Percentiles rank a stretch among this genome's conserved stretches.
Evolutionary conservation across 2,888 invertebrate genomes (phyloP).

Genomic region (Pediacus dermestoides): DNA sequence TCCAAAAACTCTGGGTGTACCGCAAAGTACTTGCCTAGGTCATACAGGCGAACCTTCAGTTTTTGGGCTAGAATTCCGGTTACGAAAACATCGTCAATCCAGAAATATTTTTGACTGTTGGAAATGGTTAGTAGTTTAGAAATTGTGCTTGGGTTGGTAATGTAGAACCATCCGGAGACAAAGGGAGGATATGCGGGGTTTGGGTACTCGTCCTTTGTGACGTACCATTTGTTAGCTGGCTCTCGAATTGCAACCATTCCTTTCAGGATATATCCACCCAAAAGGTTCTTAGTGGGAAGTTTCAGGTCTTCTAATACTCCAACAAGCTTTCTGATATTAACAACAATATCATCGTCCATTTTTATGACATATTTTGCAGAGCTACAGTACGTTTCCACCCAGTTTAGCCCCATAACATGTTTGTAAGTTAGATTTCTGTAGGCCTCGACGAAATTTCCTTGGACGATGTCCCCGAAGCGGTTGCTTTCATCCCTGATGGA

Average conservation of each 20-base stretch:
- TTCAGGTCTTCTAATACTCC: constrained; percentile 49
- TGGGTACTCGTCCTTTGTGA: constrained; percentile 63
- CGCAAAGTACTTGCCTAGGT: constrained; percentile 62
- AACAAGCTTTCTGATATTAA: constrained; percentile 61
- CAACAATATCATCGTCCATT: constrained; percentile 78
- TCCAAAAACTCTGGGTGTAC: constrained; percentile 68
- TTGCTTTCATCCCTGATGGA: constrained; percentile 61
- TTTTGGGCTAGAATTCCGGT: constrained; percentile 72
- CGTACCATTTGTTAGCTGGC: constrained; percentile 76
- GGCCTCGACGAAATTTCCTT: constrained; percentile 73
- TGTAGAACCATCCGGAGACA: constrained; percentile 81
- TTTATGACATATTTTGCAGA: constrained; percentile 65
- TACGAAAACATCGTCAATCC: constrained; percentile 88
- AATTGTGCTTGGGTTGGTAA: constrained; percentile 66
- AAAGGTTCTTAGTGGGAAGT: constrained; percentile 38
- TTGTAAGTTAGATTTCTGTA: constrained; percentile 80
- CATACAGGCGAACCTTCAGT: constrained; percentile 55
- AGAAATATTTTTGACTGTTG: constrained; percentile 66
- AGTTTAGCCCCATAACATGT: constrained; percentile 76
- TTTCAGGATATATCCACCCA: constrained; percentile 67
- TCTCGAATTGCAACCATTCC: constrained; percentile 63
- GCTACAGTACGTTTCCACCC: constrained; percentile 65
- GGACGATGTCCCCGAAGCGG: constrained; percentile 66
- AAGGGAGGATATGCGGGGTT: constrained; percentile 66
- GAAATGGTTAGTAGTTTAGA: constrained; percentile 56